Base-by-base conservation (phyloP, 2,113 vertebrate species). In the Notarius lentiginosus region DNA sequence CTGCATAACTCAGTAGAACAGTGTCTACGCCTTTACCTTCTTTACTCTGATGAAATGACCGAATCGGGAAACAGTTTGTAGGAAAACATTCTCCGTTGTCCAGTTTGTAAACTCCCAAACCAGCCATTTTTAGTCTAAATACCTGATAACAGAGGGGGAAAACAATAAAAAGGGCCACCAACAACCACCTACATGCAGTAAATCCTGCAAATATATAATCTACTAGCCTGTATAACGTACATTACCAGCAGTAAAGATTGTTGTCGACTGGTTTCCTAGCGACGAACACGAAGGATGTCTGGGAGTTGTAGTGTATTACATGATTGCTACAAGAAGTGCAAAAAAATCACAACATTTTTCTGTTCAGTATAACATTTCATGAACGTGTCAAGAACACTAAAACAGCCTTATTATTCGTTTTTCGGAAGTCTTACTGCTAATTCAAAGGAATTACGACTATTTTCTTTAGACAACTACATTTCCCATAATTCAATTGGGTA, bases 61-160 rank as follows among this genome's bases (percentile, higher is more conserved):
- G 92, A 73, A 93, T 92, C n/a, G 96, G 95, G 90, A 95, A 97
- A 91, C 93, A 92, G 65, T 94, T 94, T 9, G 61, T 89, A 6
- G 92, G 56, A 79, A 63, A 90, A 58, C 79, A 92, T 51, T 90
- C 92, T 66, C 92, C 94, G 27, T 90, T 88, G 30, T 94, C 94
- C 65, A 91, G 61, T 84, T 93, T 95, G 89, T 91, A 92, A n/a
- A 90, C 79, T 5, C 88, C 88, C 0, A 86, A 68, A 2, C 79
- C 89, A 51, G 90, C 76, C 94, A 95, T 96, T 41, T 85, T 60
- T 41, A 61, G 10, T 30, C 79, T 41, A 22, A 61, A 61, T 81
- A 34, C 1, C 9, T 60, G 5, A 12, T 8, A 58, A 30, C 11
- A 47, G 10, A 14, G 7, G 7, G 1, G 1, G 17, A 15, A 20